Evolutionary conservation across 2,888 invertebrate genomes (phyloP).

Genomic region (Sminthurinus aureus): DNA sequence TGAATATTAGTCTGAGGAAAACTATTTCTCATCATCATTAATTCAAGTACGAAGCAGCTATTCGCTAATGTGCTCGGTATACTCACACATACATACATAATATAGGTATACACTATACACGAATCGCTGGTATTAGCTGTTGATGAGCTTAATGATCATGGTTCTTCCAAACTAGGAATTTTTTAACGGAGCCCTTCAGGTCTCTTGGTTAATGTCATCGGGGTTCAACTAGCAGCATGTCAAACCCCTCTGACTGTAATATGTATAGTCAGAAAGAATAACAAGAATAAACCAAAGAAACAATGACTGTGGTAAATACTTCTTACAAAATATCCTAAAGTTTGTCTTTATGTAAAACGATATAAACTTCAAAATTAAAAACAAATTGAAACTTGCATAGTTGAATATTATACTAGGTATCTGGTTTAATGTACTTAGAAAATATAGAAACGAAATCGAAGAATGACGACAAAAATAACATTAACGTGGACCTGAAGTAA

Average conservation of each 20-base stretch:
- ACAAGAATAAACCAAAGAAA: background rate
- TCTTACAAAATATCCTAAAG: too few relatives aligned
- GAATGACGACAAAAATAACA: background rate
- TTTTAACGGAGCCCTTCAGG: constrained; percentile 37
- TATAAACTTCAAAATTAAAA: too few relatives aligned
- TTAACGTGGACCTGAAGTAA: background rate
- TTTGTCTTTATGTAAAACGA: too few relatives aligned
- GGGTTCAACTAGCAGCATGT: too few relatives aligned
- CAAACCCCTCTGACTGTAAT: background rate
- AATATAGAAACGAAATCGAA: too few relatives aligned
- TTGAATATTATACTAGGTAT: too few relatives aligned
- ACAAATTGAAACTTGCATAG: too few relatives aligned
- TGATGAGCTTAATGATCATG: constrained; percentile 44
- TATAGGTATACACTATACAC: too few relatives aligned
- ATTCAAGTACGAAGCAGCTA: background rate
- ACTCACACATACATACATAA: background rate
- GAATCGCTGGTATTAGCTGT: background rate
- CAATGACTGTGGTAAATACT: background rate
- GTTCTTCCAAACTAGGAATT: constrained; percentile 52
- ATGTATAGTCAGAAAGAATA: background rate
- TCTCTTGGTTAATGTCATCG: background rate
- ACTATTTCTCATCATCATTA: constrained; percentile 6
- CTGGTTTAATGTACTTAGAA: too few relatives aligned
- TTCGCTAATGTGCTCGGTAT: background rate
- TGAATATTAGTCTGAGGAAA: background rate